phyloP scores from a whole-genome alignment of 1,140 invertebrate genomes.

The Halesus radiatus region DNA sequence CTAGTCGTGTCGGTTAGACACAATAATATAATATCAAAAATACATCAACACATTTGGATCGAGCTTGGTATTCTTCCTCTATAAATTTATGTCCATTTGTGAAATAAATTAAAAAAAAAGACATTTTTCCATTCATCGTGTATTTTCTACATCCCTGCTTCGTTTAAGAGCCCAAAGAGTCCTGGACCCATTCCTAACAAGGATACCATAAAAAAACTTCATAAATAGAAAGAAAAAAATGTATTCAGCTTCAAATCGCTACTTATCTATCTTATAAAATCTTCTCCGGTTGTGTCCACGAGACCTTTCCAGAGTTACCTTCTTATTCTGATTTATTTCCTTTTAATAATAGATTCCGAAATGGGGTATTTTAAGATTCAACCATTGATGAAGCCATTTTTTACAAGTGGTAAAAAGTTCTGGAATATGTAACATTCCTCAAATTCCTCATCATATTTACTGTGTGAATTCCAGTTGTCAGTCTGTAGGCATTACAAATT shows the following conservation, averaged over 20 bases:
- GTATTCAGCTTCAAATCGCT: constrained; percentile 54
- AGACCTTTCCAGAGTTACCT: too few relatives aligned
- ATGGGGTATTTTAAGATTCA: too few relatives aligned
- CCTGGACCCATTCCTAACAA: constrained; percentile 46
- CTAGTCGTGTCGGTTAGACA: too few relatives aligned
- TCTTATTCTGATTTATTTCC: too few relatives aligned
- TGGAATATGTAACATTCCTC: too few relatives aligned
- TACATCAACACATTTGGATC: background rate
- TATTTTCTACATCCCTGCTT: constrained; percentile 34
- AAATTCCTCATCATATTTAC: too few relatives aligned
- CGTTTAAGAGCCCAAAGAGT: constrained; percentile 32
- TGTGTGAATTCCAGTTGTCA: too few relatives aligned
- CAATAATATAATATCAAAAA: too few relatives aligned
- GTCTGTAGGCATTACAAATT: too few relatives aligned
- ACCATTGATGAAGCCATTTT: too few relatives aligned
- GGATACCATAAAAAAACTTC: constrained; percentile 45
- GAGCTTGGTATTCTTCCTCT: constrained; percentile 35
- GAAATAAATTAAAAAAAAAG: constrained; percentile 46
- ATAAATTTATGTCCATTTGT: constrained; percentile 45
- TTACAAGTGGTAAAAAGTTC: too few relatives aligned
- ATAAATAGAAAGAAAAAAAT: constrained; percentile 49
- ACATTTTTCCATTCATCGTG: constrained; percentile 47
- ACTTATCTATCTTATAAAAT: constrained; percentile 57
- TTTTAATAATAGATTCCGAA: too few relatives aligned
- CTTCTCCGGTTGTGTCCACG: background rate